A percentile compares a stretch with the other conserved stretches of the same genome.
Evolutionary conservation across 2,888 invertebrate species (phyloP).

Genomic region (Harpalus rufipes): DNA sequence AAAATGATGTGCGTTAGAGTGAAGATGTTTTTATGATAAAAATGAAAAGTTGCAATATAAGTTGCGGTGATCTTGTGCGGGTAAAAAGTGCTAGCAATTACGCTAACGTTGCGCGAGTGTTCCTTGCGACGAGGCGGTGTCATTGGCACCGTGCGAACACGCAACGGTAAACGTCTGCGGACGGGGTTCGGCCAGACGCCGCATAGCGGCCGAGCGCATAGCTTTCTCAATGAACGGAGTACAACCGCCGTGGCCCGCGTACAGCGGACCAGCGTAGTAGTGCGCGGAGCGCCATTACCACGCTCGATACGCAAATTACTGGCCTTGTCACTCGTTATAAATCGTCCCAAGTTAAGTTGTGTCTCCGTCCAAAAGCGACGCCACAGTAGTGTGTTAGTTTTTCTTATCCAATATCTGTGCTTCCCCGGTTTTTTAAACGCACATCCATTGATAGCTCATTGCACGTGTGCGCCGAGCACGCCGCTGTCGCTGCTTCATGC

Average conservation of each 20-base stretch:
- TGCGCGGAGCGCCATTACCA: neutral
- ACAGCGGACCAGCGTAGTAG: constrained; percentile 33
- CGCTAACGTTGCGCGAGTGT: constrained; percentile 44
- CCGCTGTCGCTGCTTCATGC: neutral
- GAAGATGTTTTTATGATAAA: constrained; percentile 15
- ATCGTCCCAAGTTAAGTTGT: neutral
- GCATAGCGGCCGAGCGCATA: constrained; percentile 50
- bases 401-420: neutral
- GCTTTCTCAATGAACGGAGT: constrained; percentile 63
- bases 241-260: constrained; percentile 45
- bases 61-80: constrained; percentile 14
- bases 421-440: constrained; percentile 13
- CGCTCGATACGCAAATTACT: constrained; percentile 47
- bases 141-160: constrained; percentile 63
- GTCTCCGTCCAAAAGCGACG: neutral
- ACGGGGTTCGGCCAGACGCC: constrained; percentile 59
- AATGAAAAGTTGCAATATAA: constrained; percentile 11
- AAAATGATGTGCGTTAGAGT: neutral
- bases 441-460: constrained; percentile 30
- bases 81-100: constrained; percentile 43
- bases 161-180: constrained; percentile 63
- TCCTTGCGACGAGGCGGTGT: constrained; percentile 22
- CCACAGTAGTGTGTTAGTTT: neutral
- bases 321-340: constrained; percentile 52
- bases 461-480: constrained; percentile 20